A percentile compares a stretch with the other conserved stretches of the same genome.
Conservation (phyloP, 1,140 invertebrate species). For the Drosophila ananassae region DNA sequence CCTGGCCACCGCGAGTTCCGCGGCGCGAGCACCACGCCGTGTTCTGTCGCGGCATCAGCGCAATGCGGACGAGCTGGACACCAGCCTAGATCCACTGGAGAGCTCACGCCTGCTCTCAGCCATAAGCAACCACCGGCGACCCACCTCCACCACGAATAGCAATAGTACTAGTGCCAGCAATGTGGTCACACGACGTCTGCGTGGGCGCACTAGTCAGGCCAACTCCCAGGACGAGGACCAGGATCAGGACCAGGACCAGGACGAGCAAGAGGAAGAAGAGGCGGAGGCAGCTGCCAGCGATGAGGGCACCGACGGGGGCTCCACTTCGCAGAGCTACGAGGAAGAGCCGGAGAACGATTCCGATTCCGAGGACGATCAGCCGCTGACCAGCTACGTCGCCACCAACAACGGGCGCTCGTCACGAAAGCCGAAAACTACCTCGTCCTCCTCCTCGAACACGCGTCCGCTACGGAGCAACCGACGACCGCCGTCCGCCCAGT, state of each 20-base stretch:
- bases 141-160: slow-evolving; percentile 68
- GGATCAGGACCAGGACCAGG: slow-evolving; percentile 39
- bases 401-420: slow-evolving; percentile 54
- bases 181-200: slow-evolving; percentile 57
- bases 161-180: slow-evolving; percentile 32
- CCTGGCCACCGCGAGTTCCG: slow-evolving; percentile 58
- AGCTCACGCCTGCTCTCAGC: slow-evolving; percentile 48
- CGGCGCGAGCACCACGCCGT: slow-evolving; percentile 59
- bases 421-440: slow-evolving; percentile 54
- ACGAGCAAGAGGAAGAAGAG: slow-evolving; percentile 49
- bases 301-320: slow-evolving; percentile 74
- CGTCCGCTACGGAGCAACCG: slow-evolving; percentile 41
- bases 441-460: slow-evolving; percentile 38
- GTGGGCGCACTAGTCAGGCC: slow-evolving; percentile 67
- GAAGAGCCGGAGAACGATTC: slow-evolving; percentile 65
- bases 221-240: slow-evolving; percentile 63
- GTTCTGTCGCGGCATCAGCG: slow-evolving; percentile 80
- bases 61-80: slow-evolving; percentile 79
- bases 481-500: slow-evolving; percentile 61
- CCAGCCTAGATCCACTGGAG: slow-evolving; percentile 73
- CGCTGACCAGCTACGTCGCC: slow-evolving; percentile 82
- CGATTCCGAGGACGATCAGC: slow-evolving; percentile 85
- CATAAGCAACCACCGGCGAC: slow-evolving; percentile 63
- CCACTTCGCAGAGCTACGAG: slow-evolving; percentile 59
- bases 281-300: slow-evolving; percentile 68